Percentiles rank a stretch among this genome's conserved stretches.
Conservation (phyloP, 2,797 vertebrate species). For the Epinephelus coioides region DNA sequence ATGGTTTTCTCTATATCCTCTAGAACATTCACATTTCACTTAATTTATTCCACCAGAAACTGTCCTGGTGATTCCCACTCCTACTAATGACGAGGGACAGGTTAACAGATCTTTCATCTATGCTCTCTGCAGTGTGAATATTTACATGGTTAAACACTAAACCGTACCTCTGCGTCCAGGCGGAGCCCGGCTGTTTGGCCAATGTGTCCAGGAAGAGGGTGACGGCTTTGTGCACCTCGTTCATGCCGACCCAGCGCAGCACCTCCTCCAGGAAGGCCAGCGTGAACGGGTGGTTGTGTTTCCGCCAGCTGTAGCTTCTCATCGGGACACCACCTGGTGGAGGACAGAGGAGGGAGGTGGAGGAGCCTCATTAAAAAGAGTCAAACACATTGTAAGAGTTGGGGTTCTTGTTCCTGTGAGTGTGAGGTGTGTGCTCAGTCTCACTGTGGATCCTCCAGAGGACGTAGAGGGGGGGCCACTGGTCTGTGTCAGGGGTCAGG, state of each 20-base stretch:
- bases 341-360: not conserved
- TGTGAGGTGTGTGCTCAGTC: constrained; percentile 28
- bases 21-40: no score
- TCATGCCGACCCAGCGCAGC: constrained; percentile 91
- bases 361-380: not conserved
- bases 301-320: constrained; percentile 82
- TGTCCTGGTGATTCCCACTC: no score
- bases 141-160: no score
- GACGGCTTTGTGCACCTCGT: constrained; percentile 94
- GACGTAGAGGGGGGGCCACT: constrained; percentile 93
- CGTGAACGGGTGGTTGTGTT: constrained; percentile 87
- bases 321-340: constrained; percentile 84
- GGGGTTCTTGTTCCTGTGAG: not conserved
- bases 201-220: constrained; percentile 89
- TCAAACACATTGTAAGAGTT: not conserved
- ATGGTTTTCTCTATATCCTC: no score
- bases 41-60: no score
- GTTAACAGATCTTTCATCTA: no score
- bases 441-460: constrained; percentile 95
- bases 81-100: not conserved
- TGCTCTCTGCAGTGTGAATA: not conserved
- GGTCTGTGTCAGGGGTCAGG: constrained; percentile 88
- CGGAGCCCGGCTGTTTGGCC: constrained; percentile 76
- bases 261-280: constrained; percentile 91
- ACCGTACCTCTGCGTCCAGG: constrained; percentile 82